Evolutionary conservation across 2,113 vertebrate species (phyloP).

Genomic region (Ciconia stormi): DNA sequence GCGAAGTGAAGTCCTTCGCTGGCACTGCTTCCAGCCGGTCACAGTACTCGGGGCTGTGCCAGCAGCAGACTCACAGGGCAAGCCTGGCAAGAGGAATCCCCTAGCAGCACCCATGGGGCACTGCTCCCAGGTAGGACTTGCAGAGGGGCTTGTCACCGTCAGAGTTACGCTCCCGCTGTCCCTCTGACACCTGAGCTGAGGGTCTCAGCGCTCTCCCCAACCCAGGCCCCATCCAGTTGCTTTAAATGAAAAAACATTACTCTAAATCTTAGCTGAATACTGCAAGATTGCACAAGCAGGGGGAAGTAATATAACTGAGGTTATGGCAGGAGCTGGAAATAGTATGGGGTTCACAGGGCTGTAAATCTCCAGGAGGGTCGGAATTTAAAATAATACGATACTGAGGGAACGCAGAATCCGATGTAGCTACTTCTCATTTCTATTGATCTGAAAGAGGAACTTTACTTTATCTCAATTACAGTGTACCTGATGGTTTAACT

Average conservation of each 20-base stretch:
- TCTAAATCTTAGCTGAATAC: neutral
- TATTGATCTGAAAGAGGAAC: constrained; percentile 62
- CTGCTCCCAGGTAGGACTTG: rapidly evolving
- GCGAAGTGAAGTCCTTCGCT: neutral
- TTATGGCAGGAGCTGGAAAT: constrained; percentile 48
- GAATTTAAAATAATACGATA: neutral
- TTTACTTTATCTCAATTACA: constrained; percentile 31
- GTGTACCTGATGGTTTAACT: constrained; percentile 60
- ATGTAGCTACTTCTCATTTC: constrained; percentile 55
- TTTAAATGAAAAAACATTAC: neutral
- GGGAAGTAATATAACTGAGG: constrained; percentile 32
- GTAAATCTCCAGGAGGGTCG: constrained; percentile 46
- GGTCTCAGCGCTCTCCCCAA: rapidly evolving
- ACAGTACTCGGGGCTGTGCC: neutral
- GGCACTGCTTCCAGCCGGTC: neutral
- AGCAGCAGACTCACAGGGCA: rapidly evolving
- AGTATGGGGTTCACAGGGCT: constrained; percentile 30
- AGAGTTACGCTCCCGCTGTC: rapidly evolving
- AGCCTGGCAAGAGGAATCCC: neutral
- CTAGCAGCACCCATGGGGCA: neutral
- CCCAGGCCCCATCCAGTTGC: neutral
- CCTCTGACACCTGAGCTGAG: rapidly evolving
- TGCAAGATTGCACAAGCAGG: neutral
- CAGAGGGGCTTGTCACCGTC: neutral
- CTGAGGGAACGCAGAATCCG: neutral